Conservation (phyloP, 1,140 invertebrate genomes). For the Lysiphlebus fabarum region DNA sequence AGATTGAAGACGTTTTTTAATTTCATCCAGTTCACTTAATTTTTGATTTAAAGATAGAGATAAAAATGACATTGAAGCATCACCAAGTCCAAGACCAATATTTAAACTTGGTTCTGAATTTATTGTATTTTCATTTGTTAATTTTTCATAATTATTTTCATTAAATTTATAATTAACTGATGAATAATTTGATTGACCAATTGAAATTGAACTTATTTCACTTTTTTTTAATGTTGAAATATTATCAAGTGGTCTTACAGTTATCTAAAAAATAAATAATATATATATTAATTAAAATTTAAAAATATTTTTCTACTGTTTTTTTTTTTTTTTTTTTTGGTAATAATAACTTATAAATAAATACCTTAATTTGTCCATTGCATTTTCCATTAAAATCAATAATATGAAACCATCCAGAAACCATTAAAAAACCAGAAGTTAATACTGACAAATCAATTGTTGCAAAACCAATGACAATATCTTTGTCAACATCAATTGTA, state of each 20-base stretch:
- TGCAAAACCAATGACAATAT: slow-evolving; percentile 59
- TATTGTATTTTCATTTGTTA: slow-evolving; percentile 13
- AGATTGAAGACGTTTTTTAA: slow-evolving; percentile 58
- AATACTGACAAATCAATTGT: slow-evolving; percentile 60
- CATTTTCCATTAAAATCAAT: slow-evolving; percentile 61
- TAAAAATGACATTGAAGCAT: slow-evolving; percentile 45
- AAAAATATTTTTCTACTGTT: slow-evolving; percentile 15
- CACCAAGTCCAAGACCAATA: slow-evolving; percentile 36
- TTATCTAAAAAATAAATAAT: slow-evolving; percentile 44
- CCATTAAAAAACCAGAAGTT: slow-evolving; percentile 52
- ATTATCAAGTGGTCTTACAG: slow-evolving; percentile 55
- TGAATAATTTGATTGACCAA: slow-evolving; percentile 26
- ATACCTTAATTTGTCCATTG: slow-evolving; percentile 61
- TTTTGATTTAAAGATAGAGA: slow-evolving; percentile 55
- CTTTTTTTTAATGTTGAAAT: slow-evolving; percentile 35
- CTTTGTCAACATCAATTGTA: slow-evolving; percentile 43
- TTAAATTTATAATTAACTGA: not conserved
- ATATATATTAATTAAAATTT: slow-evolving; percentile 8
- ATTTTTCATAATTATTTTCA: slow-evolving; percentile 23
- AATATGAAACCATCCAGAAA: slow-evolving; percentile 64
- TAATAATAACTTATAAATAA: slow-evolving; percentile 9
- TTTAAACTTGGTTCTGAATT: slow-evolving; percentile 25
- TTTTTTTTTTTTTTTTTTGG: too few relatives aligned
- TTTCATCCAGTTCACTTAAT: slow-evolving; percentile 62
- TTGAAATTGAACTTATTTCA: slow-evolving; percentile 15